Evolutionary conservation across 2,797 vertebrate species (phyloP).

Genomic region (Tympanoctomys barrerae): DNA sequence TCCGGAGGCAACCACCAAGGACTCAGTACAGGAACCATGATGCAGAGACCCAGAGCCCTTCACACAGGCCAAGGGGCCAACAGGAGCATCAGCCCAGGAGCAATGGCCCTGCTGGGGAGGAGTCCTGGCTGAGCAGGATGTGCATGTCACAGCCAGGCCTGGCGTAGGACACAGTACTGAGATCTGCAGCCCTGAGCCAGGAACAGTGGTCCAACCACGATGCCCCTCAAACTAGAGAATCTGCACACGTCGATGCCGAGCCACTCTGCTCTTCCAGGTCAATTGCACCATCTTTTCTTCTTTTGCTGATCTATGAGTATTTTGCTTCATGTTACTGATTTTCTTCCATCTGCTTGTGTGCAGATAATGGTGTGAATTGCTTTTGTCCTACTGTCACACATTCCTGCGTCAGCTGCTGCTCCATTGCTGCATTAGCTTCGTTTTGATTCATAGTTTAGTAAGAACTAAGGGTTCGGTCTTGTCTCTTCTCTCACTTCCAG

Average conservation of each 20-base stretch:
- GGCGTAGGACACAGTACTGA: fast-evolving
- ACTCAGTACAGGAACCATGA: background rate
- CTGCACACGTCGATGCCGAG: background rate
- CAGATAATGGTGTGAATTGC: background rate
- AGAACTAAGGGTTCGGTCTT: background rate
- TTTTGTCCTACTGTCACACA: background rate
- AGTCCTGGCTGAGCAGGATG: background rate
- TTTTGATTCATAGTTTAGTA: background rate
- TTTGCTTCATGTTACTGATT: background rate
- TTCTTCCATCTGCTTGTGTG: background rate
- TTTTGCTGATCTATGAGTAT: background rate
- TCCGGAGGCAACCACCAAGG: background rate
- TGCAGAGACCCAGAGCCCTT: background rate
- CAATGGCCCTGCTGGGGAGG: background rate
- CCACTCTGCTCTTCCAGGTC: background rate
- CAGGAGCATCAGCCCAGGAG: background rate
- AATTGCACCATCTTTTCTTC: background rate
- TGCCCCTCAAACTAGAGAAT: background rate
- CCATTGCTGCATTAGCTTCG: background rate
- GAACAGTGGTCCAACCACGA: background rate
- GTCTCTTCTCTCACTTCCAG: background rate
- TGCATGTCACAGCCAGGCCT: background rate
- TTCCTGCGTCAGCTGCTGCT: background rate
- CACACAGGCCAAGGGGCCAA: background rate
- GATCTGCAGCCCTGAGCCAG: background rate